phyloP scores from a whole-genome alignment of 2,888 invertebrate species.

The Julus scanicus region DNA sequence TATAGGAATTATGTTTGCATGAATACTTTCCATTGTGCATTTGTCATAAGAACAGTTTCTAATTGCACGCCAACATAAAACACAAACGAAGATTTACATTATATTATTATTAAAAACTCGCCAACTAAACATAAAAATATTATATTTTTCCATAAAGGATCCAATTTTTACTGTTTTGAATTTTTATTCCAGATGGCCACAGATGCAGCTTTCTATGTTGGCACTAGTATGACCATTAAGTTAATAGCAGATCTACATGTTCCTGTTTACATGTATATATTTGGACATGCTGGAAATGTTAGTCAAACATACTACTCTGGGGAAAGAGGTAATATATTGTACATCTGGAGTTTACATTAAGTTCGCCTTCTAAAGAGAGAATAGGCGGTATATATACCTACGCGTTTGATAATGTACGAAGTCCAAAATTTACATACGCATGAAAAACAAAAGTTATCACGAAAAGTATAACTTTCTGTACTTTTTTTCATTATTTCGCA shows the following conservation, averaged over 20 bases:
- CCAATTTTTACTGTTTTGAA: background rate
- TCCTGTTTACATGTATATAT: conserved; percentile 51
- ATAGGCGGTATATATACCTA: too few relatives aligned
- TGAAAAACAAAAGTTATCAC: background rate
- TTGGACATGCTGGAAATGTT: conserved; percentile 43
- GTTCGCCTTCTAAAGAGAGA: background rate
- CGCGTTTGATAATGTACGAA: too few relatives aligned
- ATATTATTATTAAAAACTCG: too few relatives aligned
- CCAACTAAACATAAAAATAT: too few relatives aligned
- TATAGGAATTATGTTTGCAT: background rate
- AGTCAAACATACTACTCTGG: background rate
- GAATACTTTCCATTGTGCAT: background rate
- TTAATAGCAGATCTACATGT: background rate
- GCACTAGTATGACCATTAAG: background rate
- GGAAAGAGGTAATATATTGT: background rate
- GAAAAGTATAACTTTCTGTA: background rate
- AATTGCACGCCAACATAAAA: too few relatives aligned
- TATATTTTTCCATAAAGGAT: background rate
- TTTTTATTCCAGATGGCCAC: conserved; percentile 22
- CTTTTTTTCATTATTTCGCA: too few relatives aligned
- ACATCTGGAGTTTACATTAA: background rate
- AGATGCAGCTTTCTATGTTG: background rate
- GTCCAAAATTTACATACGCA: too few relatives aligned
- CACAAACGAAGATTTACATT: too few relatives aligned
- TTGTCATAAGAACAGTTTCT: too few relatives aligned